Conservation (phyloP, 2,797 vertebrate species). For the Phrynocephalus vlangalii region DNA sequence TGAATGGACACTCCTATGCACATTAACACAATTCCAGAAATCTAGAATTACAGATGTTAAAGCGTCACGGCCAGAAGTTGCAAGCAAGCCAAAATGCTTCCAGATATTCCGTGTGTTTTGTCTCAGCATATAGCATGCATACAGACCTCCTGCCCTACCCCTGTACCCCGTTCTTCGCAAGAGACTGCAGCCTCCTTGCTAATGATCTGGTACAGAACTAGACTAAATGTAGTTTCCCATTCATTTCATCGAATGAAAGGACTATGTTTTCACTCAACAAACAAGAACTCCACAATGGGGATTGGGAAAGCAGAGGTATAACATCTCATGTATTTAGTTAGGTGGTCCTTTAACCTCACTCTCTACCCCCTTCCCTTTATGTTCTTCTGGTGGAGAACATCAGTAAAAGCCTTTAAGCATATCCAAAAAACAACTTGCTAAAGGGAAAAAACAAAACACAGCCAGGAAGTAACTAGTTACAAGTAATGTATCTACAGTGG, state of each 20-base stretch:
- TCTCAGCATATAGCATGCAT: neutral
- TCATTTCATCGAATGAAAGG: no score
- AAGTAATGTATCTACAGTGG: no score
- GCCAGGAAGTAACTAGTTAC: no score
- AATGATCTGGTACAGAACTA: neutral
- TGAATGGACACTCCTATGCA: conserved; percentile 54
- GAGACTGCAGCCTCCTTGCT: neutral
- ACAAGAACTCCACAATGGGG: neutral
- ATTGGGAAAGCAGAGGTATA: neutral
- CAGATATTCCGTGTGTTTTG: neutral
- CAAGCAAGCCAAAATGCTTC: neutral
- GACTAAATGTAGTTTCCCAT: neutral
- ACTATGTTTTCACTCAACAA: neutral
- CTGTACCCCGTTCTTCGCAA: neutral
- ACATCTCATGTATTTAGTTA: no score
- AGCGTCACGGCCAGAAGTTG: neutral
- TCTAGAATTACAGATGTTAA: conserved; percentile 30
- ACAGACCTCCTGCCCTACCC: neutral
- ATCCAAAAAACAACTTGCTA: no score
- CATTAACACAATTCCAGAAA: conserved; percentile 51
- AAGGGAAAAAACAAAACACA: no score
- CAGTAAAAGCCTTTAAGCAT: neutral
- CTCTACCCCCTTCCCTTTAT: no score
- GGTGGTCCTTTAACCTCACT: no score
- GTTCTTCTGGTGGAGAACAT: neutral